These are phyloP conservation scores for Picathartes gymnocephalus DNA, from an alignment of 2,113 vertebrate genomes.

Conservation along the genomic window DNA sequence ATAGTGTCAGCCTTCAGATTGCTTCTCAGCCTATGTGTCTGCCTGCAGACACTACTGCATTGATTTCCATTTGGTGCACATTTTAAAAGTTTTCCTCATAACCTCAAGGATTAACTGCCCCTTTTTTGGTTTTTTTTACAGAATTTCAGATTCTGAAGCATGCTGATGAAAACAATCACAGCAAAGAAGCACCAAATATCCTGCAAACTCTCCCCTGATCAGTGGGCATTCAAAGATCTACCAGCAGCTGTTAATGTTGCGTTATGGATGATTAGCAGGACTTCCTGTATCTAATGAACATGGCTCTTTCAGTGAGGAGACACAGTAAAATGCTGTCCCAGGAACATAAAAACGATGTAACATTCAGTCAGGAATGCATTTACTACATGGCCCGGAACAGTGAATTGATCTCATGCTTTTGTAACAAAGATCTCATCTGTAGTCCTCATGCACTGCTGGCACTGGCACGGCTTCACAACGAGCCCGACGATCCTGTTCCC, in stretches of 20 bases:
- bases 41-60: slow-evolving; percentile 23
- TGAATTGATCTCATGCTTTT: slow-evolving; percentile 44
- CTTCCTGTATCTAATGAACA: slow-evolving; percentile 62
- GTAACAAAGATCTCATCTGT: slow-evolving; percentile 59
- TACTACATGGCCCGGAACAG: not conserved
- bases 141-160: not conserved
- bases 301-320: slow-evolving; percentile 31
- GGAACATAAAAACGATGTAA: slow-evolving; percentile 48
- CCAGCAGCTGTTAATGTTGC: slow-evolving; percentile 38
- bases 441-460: not conserved
- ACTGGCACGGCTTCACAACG: not conserved
- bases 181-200: slow-evolving; percentile 48
- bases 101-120: not conserved
- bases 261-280: slow-evolving; percentile 52
- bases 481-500: not conserved
- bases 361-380: slow-evolving; percentile 51
- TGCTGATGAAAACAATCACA: not conserved
- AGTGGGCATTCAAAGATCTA: not conserved
- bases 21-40: not conserved
- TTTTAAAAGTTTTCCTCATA: not conserved
- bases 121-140: not conserved
- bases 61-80: slow-evolving; percentile 25
- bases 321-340: slow-evolving; percentile 40
- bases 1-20: not conserved
- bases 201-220: not conserved